Evolutionary conservation across 2,797 vertebrate species (phyloP).

Genomic region (Apogon talboti): DNA sequence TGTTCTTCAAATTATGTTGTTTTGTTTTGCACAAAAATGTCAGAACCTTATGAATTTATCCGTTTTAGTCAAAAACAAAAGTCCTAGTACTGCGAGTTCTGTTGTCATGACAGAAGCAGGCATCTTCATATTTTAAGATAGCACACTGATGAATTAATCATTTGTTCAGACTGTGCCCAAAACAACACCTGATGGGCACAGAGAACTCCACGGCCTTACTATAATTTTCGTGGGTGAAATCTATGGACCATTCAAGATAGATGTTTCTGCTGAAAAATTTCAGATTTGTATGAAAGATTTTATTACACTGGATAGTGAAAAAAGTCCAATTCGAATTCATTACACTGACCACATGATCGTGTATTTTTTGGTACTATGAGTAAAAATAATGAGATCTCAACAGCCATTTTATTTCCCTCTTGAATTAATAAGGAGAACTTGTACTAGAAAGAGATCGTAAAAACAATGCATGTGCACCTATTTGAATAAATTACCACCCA

Average conservation of each 20-base stretch:
- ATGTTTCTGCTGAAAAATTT: slow-evolving; percentile 8
- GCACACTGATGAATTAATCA: slow-evolving; percentile 64
- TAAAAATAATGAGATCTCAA: slow-evolving; percentile 19
- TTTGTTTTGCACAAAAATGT: slow-evolving; percentile 16
- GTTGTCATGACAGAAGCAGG: slow-evolving; percentile 33
- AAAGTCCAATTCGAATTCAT: background rate
- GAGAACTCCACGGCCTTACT: slow-evolving; percentile 34
- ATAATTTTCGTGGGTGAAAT: slow-evolving; percentile 8
- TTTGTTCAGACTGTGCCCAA: slow-evolving; percentile 36
- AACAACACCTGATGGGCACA: slow-evolving; percentile 47
- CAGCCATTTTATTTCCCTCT: slow-evolving; percentile 9
- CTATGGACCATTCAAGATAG: background rate
- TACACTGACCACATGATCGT: slow-evolving; percentile 21
- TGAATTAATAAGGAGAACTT: background rate
- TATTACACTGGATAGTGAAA: slow-evolving; percentile 6
- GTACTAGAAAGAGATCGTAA: slow-evolving; percentile 1
- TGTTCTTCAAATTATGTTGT: background rate
- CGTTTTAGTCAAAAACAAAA: slow-evolving; percentile 13
- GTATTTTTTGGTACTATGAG: background rate
- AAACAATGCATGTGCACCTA: background rate
- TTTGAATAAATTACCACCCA: slow-evolving; percentile 26
- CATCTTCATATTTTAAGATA: slow-evolving; percentile 60
- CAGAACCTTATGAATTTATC: slow-evolving; percentile 20
- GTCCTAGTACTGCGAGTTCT: slow-evolving; percentile 15
- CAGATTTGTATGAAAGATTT: slow-evolving; percentile 17